These are phyloP conservation scores for Kryptolebias ocellatus DNA, from an alignment of 2,797 vertebrate species.

Conservation along the genomic window DNA sequence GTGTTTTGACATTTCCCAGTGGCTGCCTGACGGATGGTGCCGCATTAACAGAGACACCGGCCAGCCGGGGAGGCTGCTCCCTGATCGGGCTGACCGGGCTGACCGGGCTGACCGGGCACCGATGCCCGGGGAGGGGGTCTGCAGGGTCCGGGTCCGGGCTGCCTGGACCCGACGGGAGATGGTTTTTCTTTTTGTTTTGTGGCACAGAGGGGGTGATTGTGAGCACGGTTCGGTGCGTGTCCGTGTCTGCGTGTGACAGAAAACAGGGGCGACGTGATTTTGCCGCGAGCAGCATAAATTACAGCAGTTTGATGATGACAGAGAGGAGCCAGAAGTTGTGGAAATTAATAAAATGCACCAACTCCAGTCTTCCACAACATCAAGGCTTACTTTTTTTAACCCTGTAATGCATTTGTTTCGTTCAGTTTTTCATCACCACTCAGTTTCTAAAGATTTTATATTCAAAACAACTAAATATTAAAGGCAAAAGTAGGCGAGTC, in stretches of 20 bases:
- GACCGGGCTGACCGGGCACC: constrained; percentile 16
- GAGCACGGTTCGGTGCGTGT: constrained; percentile 15
- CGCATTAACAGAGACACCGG: constrained; percentile 74
- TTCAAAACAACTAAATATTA: no score
- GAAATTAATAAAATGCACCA: background rate
- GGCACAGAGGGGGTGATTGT: constrained; percentile 27
- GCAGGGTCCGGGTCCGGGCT: background rate
- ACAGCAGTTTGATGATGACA: constrained; percentile 16
- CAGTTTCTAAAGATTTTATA: no score
- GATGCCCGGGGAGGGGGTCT: constrained; percentile 26
- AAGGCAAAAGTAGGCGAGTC: no score
- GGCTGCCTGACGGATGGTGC: constrained; percentile 75
- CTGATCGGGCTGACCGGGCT: constrained; percentile 29
- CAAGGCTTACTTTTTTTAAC: background rate
- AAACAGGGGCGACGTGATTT: constrained; percentile 57
- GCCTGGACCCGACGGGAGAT: background rate
- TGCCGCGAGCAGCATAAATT: constrained; percentile 18
- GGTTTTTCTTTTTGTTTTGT: constrained; percentile 22
- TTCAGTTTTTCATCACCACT: no score
- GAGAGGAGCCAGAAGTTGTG: constrained; percentile 9
- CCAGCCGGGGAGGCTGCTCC: constrained; percentile 55
- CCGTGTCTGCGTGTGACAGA: constrained; percentile 53
- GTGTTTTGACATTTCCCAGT: constrained; percentile 63
- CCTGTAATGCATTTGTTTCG: no score
- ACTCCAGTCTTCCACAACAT: background rate